Evolutionary conservation across 1,140 invertebrate species (phyloP), one percentile per base, ranked within the genome.

Genomic region (Temnothorax nylanderi): DNA sequence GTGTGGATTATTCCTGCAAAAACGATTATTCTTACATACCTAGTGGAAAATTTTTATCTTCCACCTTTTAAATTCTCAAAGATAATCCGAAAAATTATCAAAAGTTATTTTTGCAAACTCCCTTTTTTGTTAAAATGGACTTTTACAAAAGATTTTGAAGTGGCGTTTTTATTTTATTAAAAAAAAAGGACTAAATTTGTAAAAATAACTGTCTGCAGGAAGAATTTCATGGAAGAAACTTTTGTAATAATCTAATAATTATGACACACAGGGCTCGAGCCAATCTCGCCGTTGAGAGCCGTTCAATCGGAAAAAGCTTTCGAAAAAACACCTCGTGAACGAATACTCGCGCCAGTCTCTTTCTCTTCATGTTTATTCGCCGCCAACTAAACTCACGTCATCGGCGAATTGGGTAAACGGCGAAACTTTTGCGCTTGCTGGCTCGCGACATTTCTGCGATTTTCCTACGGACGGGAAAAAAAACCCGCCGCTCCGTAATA

Each of bases 231-330:
- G 37, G 26, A 60, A 60, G 32, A 65, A 74, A 84, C 44, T 84
- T 84, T 84, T 62, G 41, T 60, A 84, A 84, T 84, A 84, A 84
- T 84, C 71, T 60, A 75, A 84, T 84, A 84, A 84, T 84, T 84
- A 84, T 44, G n/a, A 75, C 26, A 37, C 10, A 60, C 10, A 60
- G 32, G 2, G 54, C 32, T n/a, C 54, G 54, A 60, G 80, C 41
- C 69, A 75, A 75, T 84, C 54, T 49, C 69, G 37, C 21, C 21
- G 54, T 26, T 34, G 37, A 51, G 65, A 21, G 47, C 18, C 26
- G 77, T 41, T 82, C 54, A 60, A 82, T 84, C 44, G 69, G 69
- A 84, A 75, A 84, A 84, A 84, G 80, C 80, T 75, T 84, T 74
- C 41, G 26, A 62, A 84, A 84, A 84, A 84, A 18, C 54, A 37